Evolutionary conservation across 30 jellyfish, hydroid and myxozoan genomes (phyloP).

Genomic region (Cassiopea xamachana): DNA sequence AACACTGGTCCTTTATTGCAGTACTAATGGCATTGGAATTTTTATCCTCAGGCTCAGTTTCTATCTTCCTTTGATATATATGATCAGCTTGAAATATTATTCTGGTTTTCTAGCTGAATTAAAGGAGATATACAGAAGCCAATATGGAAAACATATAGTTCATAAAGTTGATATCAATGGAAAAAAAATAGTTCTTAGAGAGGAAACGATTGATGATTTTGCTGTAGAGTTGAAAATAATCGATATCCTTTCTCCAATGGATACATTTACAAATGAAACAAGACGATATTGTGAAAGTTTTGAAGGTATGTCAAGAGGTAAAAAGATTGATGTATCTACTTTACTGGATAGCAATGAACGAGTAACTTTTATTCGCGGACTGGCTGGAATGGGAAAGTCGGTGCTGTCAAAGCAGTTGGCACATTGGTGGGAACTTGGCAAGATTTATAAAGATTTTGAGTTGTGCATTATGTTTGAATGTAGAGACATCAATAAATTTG

Average conservation of each 20-base stretch:
- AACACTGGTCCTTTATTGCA: no score
- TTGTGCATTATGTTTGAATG: neutral
- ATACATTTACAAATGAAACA: neutral
- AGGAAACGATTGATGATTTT: neutral
- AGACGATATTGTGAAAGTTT: neutral
- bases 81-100: no score
- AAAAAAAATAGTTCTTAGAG: no score
- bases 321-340: no score
- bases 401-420: neutral
- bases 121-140: neutral
- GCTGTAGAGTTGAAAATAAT: neutral
- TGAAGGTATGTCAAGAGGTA: neutral
- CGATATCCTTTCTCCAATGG: neutral
- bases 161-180: neutral
- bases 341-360: neutral
- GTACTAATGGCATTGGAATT: no score
- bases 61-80: no score
- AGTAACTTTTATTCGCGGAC: neutral
- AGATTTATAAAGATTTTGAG: no score
- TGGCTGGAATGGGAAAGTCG: slow-evolving; percentile 1
- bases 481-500: neutral
- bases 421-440: neutral
- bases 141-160: neutral
- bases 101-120: neutral
- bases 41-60: no score